phyloP scores from a whole-genome alignment of 2,113 vertebrate genomes.

The Rhadina sibilatrix region DNA sequence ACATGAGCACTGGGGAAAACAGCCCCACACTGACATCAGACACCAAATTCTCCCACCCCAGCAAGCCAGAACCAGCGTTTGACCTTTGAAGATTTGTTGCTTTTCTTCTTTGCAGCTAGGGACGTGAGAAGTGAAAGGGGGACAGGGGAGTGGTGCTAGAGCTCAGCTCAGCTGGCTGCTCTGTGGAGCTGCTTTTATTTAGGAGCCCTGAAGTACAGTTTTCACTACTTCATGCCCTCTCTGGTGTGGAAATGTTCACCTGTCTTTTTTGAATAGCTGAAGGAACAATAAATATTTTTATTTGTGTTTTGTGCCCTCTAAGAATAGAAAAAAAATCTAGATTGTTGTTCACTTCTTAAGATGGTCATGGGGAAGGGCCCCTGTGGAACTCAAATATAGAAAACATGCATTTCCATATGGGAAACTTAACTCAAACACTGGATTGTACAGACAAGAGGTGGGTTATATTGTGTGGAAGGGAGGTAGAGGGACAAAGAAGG shows the following conservation, averaged over 20 bases:
- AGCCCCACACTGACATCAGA: background rate
- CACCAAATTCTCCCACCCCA: background rate
- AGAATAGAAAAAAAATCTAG: background rate
- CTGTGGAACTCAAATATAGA: background rate
- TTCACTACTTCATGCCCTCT: background rate
- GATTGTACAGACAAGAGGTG: background rate
- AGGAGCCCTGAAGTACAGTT: background rate
- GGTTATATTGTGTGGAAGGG: background rate
- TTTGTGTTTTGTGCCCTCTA: too few species aligned
- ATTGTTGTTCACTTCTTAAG: background rate
- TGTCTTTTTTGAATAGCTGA: background rate
- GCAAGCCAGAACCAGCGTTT: background rate
- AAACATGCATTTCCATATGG: background rate
- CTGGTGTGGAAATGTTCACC: background rate
- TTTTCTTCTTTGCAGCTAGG: background rate
- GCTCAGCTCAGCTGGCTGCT: background rate
- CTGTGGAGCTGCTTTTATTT: background rate
- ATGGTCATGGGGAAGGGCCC: background rate
- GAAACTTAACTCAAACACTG: background rate
- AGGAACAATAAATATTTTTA: background rate
- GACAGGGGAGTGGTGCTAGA: background rate
- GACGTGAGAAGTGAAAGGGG: background rate
- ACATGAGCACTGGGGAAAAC: background rate
- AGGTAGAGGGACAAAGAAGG: background rate
- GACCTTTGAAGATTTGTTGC: conserved; percentile 3